phyloP scores from a whole-genome alignment of 2,888 invertebrate genomes.

The Drosophila diplacantha region DNA sequence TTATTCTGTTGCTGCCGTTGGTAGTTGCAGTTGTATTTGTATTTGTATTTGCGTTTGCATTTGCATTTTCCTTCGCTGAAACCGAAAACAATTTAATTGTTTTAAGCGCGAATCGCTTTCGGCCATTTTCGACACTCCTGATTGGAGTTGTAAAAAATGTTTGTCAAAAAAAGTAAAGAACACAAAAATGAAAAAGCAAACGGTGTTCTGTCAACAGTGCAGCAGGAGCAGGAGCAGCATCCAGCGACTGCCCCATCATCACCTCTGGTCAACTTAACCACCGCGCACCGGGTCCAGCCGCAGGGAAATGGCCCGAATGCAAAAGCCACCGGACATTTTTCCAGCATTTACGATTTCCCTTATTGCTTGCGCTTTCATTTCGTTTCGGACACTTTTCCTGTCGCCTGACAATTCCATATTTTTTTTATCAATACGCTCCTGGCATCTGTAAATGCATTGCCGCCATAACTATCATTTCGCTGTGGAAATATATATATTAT shows the following conservation, averaged over 20 bases:
- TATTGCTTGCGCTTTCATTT: constrained; percentile 60
- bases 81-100: constrained; percentile 53
- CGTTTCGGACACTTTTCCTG: constrained; percentile 28
- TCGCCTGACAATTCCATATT: constrained; percentile 21
- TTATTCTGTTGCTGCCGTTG: constrained; percentile 17
- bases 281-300: not conserved
- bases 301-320: constrained; percentile 19
- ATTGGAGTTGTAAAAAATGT: constrained; percentile 54
- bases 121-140: constrained; percentile 48
- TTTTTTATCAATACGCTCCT: constrained; percentile 29
- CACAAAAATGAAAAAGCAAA: constrained; percentile 30
- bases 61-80: constrained; percentile 17
- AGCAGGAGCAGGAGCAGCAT: constrained; percentile 16
- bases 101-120: constrained; percentile 49
- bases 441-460: constrained; percentile 35
- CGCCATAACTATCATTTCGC: constrained; percentile 18
- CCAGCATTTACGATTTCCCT: constrained; percentile 61
- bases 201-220: constrained; percentile 52
- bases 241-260: constrained; percentile 25
- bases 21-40: constrained; percentile 1
- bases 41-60: constrained; percentile 10
- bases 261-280: constrained; percentile 13
- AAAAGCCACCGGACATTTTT: constrained; percentile 17
- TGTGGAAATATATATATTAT: constrained; percentile 5
- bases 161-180: constrained; percentile 15